These are phyloP conservation scores for Lottia scabra DNA, from an alignment of 2,888 invertebrate species.

Conservation along the genomic window DNA sequence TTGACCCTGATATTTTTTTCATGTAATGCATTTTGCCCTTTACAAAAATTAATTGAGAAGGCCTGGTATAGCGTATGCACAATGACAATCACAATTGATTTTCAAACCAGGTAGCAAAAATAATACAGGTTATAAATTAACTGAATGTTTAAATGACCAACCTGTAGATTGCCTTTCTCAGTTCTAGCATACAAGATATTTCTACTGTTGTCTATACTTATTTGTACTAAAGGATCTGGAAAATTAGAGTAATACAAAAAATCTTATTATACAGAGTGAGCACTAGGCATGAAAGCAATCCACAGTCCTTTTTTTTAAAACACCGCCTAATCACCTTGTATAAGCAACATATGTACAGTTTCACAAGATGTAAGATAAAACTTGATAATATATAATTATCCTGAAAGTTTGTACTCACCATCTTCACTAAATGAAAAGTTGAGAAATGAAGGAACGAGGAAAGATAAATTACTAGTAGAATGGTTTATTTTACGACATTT, in stretches of 20 bases:
- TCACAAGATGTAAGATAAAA: too few relatives aligned
- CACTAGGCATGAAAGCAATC: background rate
- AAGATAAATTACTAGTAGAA: slow-evolving; percentile 88
- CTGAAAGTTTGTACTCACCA: slow-evolving; percentile 58
- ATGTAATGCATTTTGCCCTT: too few relatives aligned
- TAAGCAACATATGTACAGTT: too few relatives aligned
- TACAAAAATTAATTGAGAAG: too few relatives aligned
- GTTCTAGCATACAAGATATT: slow-evolving; percentile 90
- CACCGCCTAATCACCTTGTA: too few relatives aligned
- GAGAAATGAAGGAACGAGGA: slow-evolving; percentile 89
- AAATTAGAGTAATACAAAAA: slow-evolving; percentile 15
- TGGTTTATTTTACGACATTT: slow-evolving; percentile 95
- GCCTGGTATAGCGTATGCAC: too few relatives aligned
- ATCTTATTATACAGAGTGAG: too few relatives aligned
- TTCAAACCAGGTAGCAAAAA: too few relatives aligned
- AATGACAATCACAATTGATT: too few relatives aligned
- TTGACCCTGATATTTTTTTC: too few relatives aligned
- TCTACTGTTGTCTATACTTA: slow-evolving; percentile 87
- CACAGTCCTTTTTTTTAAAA: too few relatives aligned
- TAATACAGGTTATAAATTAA: background rate
- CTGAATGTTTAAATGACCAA: slow-evolving; percentile 31
- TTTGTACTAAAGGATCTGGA: slow-evolving; percentile 86
- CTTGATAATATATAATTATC: too few relatives aligned
- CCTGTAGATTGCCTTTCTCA: slow-evolving; percentile 81
- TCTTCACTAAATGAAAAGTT: slow-evolving; percentile 84